These are phyloP conservation scores for Melitaea cinxia DNA, from an alignment of 1,140 invertebrate genomes.

Conservation along the genomic window DNA sequence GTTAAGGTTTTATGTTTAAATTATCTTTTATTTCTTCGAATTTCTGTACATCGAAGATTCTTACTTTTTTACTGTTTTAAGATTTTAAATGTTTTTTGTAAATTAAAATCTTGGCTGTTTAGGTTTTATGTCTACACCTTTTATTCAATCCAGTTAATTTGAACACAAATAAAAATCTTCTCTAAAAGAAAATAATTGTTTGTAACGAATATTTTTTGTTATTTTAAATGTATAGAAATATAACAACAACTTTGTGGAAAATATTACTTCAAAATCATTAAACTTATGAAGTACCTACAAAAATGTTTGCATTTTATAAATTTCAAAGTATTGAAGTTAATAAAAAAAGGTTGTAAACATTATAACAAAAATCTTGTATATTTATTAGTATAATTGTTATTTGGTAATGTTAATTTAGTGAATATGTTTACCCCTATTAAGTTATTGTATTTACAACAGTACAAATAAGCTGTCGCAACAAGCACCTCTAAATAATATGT, in stretches of 20 bases:
- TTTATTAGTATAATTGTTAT: background rate
- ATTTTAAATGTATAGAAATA: no score
- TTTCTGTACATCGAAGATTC: slow-evolving; percentile 37
- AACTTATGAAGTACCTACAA: no score
- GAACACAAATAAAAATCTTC: slow-evolving; percentile 17
- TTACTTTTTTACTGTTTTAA: no score
- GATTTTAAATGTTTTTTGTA: no score
- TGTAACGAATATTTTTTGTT: no score
- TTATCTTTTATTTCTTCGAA: slow-evolving; percentile 37
- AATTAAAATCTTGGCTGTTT: no score
- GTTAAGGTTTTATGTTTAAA: slow-evolving; percentile 57
- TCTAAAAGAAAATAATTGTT: background rate
- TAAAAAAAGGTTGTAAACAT: no score
- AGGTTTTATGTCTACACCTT: slow-evolving; percentile 27
- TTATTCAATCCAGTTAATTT: slow-evolving; percentile 33
- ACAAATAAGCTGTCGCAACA: slow-evolving; percentile 47
- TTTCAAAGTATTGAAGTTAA: no score
- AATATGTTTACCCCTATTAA: slow-evolving; percentile 10
- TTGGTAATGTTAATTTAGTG: background rate
- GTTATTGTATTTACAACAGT: slow-evolving; percentile 34
- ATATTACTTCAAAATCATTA: no score
- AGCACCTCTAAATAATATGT: slow-evolving; percentile 45
- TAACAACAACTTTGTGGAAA: no score
- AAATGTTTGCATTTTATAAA: no score
- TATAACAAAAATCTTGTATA: background rate